These are phyloP conservation scores for Copsychus sechellarum DNA, from an alignment of 2,113 vertebrate genomes.

Conservation along the genomic window DNA sequence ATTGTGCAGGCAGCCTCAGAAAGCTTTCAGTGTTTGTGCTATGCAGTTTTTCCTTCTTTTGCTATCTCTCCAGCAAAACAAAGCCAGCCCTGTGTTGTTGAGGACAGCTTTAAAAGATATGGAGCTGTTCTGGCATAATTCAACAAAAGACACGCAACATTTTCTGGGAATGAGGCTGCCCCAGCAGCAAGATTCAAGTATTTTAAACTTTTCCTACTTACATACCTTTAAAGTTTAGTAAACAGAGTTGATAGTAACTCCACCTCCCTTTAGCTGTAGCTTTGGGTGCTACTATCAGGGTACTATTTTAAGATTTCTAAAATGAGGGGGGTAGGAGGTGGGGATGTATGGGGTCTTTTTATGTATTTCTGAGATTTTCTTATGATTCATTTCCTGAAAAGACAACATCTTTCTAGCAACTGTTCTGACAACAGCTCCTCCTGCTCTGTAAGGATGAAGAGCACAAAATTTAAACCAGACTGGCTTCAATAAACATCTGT, in stretches of 20 bases:
- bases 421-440: neutral
- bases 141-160: neutral
- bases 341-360: neutral
- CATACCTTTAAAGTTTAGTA: neutral
- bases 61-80: constrained; percentile 27
- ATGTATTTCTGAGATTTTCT: neutral
- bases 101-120: constrained; percentile 5
- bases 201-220: neutral
- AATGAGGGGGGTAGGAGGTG: neutral
- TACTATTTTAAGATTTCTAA: neutral
- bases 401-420: constrained; percentile 33
- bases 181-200: neutral
- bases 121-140: constrained; percentile 6
- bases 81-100: constrained; percentile 5
- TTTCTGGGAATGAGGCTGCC: neutral
- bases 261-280: neutral
- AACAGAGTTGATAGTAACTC: neutral
- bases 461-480: neutral
- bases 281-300: neutral
- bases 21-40: neutral
- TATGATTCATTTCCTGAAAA: constrained; percentile 8
- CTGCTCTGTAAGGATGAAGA: neutral
- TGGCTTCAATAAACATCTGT: neutral
- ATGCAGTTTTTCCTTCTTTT: neutral
- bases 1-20: neutral